Base-by-base conservation (phyloP, 1,140 invertebrate genomes). In the Ceratoteleas bidentatus region DNA sequence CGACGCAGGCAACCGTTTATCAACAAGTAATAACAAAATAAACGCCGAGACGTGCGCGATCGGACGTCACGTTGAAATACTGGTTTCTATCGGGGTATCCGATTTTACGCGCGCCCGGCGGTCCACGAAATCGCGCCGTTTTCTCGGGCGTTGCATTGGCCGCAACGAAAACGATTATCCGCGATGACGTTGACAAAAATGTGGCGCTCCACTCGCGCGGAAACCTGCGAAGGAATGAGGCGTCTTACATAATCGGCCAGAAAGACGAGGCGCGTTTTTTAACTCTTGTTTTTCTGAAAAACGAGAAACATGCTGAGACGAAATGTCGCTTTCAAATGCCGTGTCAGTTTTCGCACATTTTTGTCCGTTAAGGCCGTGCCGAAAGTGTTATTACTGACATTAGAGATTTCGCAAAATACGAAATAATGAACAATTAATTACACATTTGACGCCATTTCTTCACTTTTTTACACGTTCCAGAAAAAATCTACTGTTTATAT, bases 161-260 rank as follows among this genome's bases (percentile, higher is more conserved):
- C 62, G 66, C 50, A 74, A 83, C 75, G 76, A 83, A 81, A 77
- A 78, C 77, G 77, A 85, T 86, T 81, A 83, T 76, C 68, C 62
- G 45, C 80, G 73, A 79, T 82, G 77, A 86, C 81, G 78, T 74
- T 82, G 75, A 81, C 78, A 74, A 72, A 85, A 85, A 82, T 74
- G 75, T 60, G 47, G 33, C 74, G 66, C 68, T 74, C 62, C 72
- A 68, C 32, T 74, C 62, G 66, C 70, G 77, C 45, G 85, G 72
- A 85, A 85, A 85, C 66, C 74, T 83, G 65, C 60, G 66, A 74
- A 64, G 66, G 54, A 78, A 73, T 56, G 62, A 73, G 69, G 60
- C 57, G 47, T 33, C 58, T 85, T 85, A 80, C 34, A 57, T 80
- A 85, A 84, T 57, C 13, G 52, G 8, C 69, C 52, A 76, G 79